Conservation (phyloP, 2,113 vertebrate species). For the Psephotus haematonotus region DNA sequence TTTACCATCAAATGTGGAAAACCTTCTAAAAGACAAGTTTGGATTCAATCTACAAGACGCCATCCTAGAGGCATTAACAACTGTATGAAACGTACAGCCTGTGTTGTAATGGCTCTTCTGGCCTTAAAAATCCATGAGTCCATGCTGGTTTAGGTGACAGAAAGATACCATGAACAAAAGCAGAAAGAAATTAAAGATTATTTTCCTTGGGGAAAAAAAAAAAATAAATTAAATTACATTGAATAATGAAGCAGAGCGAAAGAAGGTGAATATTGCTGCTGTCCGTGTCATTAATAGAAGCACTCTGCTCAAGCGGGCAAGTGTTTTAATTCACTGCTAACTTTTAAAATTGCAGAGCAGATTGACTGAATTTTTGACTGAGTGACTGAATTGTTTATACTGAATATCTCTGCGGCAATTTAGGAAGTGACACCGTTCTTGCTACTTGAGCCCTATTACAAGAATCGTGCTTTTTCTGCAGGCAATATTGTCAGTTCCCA, state of each 20-base stretch:
- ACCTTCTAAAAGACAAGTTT: not conserved
- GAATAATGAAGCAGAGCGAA: not conserved
- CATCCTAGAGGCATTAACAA: not conserved
- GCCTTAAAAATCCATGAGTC: not conserved
- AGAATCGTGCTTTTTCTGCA: not conserved
- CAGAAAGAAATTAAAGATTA: not conserved
- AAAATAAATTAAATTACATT: not conserved
- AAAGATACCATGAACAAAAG: not conserved
- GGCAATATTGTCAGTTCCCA: not conserved
- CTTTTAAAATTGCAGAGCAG: not conserved
- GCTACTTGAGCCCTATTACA: not conserved
- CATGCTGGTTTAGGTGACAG: not conserved
- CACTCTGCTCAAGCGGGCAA: not conserved
- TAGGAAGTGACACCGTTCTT: not conserved
- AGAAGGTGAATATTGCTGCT: not conserved
- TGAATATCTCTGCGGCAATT: not conserved
- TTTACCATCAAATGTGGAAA: not conserved
- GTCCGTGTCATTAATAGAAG: not conserved
- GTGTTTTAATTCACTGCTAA: not conserved
- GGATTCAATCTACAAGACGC: not conserved
- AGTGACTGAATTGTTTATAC: not conserved
- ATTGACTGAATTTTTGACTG: not conserved
- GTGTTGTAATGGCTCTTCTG: not conserved
- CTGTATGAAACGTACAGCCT: not conserved
- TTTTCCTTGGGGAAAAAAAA: not conserved